phyloP scores from a whole-genome alignment of 2,888 invertebrate genomes.

The Chaetoderma sp. region DNA sequence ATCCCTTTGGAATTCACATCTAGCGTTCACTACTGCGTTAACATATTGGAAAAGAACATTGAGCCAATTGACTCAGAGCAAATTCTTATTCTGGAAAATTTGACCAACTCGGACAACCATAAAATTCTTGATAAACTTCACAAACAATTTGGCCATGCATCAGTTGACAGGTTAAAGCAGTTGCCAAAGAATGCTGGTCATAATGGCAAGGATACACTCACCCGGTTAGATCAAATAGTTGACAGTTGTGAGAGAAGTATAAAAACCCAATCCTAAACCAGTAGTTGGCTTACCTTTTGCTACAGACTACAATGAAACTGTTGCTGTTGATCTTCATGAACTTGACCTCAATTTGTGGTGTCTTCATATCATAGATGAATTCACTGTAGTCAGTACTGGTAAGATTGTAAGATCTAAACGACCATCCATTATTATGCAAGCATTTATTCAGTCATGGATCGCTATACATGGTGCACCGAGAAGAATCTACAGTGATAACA shows the following conservation, averaged over 20 bases:
- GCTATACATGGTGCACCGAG: not conserved
- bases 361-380: slow-evolving; percentile 2
- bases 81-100: too few relatives aligned
- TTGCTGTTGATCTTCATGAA: not conserved
- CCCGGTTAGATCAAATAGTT: not conserved
- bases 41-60: too few relatives aligned
- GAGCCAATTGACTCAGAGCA: too few relatives aligned
- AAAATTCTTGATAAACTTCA: not conserved
- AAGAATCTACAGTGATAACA: not conserved
- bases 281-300: not conserved
- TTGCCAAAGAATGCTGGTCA: not conserved
- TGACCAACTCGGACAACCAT: too few relatives aligned
- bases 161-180: not conserved
- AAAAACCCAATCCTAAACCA: not conserved
- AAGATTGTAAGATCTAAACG: not conserved
- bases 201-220: not conserved
- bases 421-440: not conserved
- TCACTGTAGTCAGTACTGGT: not conserved
- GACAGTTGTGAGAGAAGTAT: not conserved
- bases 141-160: not conserved
- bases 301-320: slow-evolving; percentile 3
- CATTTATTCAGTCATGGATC: not conserved
- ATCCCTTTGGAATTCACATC: too few relatives aligned
- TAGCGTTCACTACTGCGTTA: too few relatives aligned
- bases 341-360: not conserved